These are phyloP conservation scores for Resseliella maxima DNA, from an alignment of 2,888 invertebrate genomes.

Conservation along the genomic window DNA sequence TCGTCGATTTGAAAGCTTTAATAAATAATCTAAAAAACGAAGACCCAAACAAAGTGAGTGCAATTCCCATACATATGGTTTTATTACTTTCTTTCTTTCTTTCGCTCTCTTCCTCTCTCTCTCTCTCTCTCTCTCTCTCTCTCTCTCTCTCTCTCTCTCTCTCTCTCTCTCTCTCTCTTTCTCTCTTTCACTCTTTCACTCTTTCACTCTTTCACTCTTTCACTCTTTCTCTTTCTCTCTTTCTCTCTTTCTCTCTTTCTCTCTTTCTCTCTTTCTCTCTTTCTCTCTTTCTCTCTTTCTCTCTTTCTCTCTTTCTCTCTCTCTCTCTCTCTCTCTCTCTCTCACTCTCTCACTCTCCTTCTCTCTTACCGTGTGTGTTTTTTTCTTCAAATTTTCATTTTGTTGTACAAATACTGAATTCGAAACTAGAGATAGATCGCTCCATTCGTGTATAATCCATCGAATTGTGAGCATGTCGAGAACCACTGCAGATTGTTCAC, in stretches of 20 bases:
- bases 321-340: too few relatives aligned
- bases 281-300: too few relatives aligned
- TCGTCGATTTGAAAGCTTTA: constrained; percentile 63
- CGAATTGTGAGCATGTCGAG: not conserved
- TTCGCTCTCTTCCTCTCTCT: not conserved
- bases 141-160: too few relatives aligned
- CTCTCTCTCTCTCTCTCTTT: too few relatives aligned
- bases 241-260: too few relatives aligned
- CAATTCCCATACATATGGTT: not conserved
- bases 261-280: too few relatives aligned
- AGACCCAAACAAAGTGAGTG: constrained; percentile 64
- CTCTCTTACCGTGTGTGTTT: too few relatives aligned
- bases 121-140: too few relatives aligned
- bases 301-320: too few relatives aligned
- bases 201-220: not conserved
- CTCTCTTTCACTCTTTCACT: too few relatives aligned
- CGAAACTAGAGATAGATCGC: not conserved
- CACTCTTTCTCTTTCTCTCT: not conserved
- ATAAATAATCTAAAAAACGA: constrained; percentile 62
- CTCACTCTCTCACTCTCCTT: too few relatives aligned
- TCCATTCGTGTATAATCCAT: not conserved
- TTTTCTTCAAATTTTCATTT: not conserved
- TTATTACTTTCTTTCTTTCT: not conserved
- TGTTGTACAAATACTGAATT: not conserved
- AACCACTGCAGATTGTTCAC: constrained; percentile 6